Base-by-base conservation (phyloP, 2,888 invertebrate species). In the Calliopum simillimum region DNA sequence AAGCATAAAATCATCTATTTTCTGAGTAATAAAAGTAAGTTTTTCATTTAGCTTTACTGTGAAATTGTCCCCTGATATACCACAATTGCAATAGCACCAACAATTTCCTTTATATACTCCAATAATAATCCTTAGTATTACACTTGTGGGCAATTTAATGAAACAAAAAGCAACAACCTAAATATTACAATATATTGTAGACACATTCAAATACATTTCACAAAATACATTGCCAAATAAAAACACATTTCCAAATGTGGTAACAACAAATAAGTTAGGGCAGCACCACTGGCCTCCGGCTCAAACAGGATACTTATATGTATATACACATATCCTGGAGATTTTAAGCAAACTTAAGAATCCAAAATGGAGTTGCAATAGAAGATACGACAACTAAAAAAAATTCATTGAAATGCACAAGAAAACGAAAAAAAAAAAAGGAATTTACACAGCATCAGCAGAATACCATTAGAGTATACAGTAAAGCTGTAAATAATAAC, bases 291-390 rank as follows among this genome's bases (percentile, higher is more conserved):
- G 8, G 33, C 33, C 33, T 33, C 33, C 33, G 8, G 33, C 47
- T 49, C 47, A 59, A 25, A 25, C 55, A 76, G 76, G 71, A 77
- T 77, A 73, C 73, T 76, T 73, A 74, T 74, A 77, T 73, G 73
- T 74, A 77, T 75, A 77, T 76, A 71, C 76, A 74, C 74, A 76
- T 72, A 77, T 75, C 76, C 76, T 76, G 76, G 73, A 65, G 58
- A 16, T 44, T 59, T 41, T 43, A 13, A n/a, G n/a, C 25, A n/a
- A n/a, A 25, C 25, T 12, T 5, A 14, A 25, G 56, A 12, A 56
- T 56, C 6, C 33, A 33, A 33, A 33, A 33, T 33, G 1, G 33
- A 33, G 33, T 3, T 33, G 33, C 33, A 33, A 8, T 6, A 47
- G 23, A 25, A 47, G 11, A 63, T n/a, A 63, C 13, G 14, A 63